Evolutionary conservation across 1,140 invertebrate species (phyloP).

Genomic region (Heliconius congener): DNA sequence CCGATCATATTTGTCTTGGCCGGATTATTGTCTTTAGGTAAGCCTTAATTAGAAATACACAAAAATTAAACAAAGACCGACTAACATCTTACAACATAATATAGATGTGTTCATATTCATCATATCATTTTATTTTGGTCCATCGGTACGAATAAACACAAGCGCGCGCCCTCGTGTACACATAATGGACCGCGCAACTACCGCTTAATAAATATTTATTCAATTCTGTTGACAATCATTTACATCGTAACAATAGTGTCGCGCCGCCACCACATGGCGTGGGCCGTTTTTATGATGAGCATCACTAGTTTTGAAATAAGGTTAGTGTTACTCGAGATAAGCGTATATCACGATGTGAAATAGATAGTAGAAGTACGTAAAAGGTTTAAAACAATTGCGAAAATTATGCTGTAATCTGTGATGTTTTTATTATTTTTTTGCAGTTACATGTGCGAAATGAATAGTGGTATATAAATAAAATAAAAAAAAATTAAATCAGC

Average conservation of each 20-base stretch:
- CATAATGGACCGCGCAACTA: constrained; percentile 60
- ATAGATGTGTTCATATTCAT: constrained; percentile 42
- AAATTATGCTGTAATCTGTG: not conserved
- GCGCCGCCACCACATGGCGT: constrained; percentile 58
- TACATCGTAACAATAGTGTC: constrained; percentile 71
- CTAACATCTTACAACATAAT: constrained; percentile 37
- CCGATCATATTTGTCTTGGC: constrained; percentile 49
- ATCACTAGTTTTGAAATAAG: constrained; percentile 62
- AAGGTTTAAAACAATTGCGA: not conserved
- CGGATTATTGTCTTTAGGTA: constrained; percentile 55
- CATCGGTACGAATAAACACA: constrained; percentile 46
- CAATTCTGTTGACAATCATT: constrained; percentile 76
- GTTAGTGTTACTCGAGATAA: constrained; percentile 61
- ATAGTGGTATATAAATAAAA: not conserved
- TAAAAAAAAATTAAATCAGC: too few relatives aligned
- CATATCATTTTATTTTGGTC: constrained; percentile 49
- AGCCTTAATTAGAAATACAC: constrained; percentile 35
- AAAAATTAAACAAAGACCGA: not conserved
- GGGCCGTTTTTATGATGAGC: constrained; percentile 65
- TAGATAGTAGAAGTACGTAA: not conserved
- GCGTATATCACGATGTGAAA: constrained; percentile 25
- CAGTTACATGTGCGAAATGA: too few relatives aligned
- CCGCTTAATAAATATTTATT: constrained; percentile 77
- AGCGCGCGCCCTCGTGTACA: constrained; percentile 44
- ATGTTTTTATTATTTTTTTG: not conserved